These are phyloP conservation scores for Catocala nupta DNA, from an alignment of 2,888 invertebrate species.

Conservation along the genomic window DNA sequence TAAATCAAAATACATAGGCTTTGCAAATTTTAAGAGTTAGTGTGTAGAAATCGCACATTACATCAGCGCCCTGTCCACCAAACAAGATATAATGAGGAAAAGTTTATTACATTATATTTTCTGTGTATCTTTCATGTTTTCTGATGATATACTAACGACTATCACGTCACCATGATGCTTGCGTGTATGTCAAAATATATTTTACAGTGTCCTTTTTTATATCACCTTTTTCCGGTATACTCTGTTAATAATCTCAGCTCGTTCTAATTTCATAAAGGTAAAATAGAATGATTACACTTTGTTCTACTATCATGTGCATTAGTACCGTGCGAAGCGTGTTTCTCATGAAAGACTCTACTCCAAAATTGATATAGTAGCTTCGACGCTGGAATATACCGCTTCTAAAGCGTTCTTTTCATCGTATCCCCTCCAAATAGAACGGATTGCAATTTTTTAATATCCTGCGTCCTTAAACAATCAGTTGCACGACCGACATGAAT, in stretches of 20 bases:
- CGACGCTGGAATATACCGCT: slow-evolving; percentile 1
- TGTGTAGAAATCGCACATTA: slow-evolving; percentile 2
- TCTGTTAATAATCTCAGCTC: slow-evolving; percentile 6
- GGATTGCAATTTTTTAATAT: slow-evolving; percentile 33
- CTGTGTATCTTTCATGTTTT: slow-evolving; percentile 4
- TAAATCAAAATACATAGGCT: slow-evolving; percentile 36
- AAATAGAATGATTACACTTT: background rate
- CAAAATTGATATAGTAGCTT: slow-evolving; percentile 6
- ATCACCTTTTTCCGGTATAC: slow-evolving; percentile 19
- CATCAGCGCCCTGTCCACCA: slow-evolving; percentile 12
- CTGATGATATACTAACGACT: slow-evolving; percentile 18
- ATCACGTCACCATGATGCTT: slow-evolving; percentile 3
- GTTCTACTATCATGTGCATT: background rate
- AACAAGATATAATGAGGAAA: slow-evolving; percentile 16
- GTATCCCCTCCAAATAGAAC: slow-evolving; percentile 12
- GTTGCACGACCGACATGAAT: slow-evolving; percentile 22
- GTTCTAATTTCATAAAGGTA: background rate
- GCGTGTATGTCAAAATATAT: slow-evolving; percentile 7
- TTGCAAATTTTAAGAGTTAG: slow-evolving; percentile 17
- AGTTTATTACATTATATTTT: slow-evolving; percentile 9
- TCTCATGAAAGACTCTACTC: background rate
- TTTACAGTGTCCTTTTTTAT: background rate
- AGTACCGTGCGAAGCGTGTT: slow-evolving; percentile 19
- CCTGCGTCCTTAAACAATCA: slow-evolving; percentile 19
- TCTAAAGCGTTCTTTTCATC: slow-evolving; percentile 8